These are phyloP conservation scores for Falco concolor DNA, from an alignment of 2,797 vertebrate species.

Conservation along the genomic window DNA sequence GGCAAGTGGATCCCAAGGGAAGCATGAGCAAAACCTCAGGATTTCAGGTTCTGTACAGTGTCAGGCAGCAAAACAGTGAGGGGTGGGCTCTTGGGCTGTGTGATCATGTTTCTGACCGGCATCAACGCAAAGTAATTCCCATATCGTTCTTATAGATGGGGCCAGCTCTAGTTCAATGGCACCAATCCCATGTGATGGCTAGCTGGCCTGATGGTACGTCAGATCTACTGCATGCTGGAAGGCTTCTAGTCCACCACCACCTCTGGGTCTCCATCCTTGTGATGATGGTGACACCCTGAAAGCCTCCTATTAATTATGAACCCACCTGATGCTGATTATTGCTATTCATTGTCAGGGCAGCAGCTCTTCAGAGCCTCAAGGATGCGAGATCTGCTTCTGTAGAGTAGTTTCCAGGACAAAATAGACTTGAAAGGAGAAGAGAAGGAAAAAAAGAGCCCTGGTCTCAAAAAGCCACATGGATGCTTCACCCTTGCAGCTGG, in stretches of 20 bases:
- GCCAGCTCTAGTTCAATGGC: not conserved
- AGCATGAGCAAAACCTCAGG: not conserved
- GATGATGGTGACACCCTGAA: fast-evolving
- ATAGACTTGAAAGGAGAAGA: not conserved
- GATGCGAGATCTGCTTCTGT: not conserved
- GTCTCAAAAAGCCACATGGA: not conserved
- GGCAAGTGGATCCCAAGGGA: not conserved
- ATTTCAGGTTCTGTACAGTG: not conserved
- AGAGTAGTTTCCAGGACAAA: not conserved
- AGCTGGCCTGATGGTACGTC: not conserved
- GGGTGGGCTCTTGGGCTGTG: not conserved
- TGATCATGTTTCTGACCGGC: not conserved
- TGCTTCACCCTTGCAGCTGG: not conserved
- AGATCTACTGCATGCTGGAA: not conserved
- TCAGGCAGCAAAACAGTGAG: not conserved
- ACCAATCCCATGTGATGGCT: fast-evolving
- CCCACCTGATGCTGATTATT: not conserved
- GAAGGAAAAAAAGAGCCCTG: not conserved
- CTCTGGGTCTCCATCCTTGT: not conserved
- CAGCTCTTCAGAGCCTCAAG: not conserved
- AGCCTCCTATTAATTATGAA: not conserved
- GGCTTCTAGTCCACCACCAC: not conserved
- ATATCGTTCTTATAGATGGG: not conserved
- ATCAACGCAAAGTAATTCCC: not conserved
- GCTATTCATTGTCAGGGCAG: not conserved